phyloP scores from a whole-genome alignment of 1,140 invertebrate species.

The Oscheius sp. region DNA sequence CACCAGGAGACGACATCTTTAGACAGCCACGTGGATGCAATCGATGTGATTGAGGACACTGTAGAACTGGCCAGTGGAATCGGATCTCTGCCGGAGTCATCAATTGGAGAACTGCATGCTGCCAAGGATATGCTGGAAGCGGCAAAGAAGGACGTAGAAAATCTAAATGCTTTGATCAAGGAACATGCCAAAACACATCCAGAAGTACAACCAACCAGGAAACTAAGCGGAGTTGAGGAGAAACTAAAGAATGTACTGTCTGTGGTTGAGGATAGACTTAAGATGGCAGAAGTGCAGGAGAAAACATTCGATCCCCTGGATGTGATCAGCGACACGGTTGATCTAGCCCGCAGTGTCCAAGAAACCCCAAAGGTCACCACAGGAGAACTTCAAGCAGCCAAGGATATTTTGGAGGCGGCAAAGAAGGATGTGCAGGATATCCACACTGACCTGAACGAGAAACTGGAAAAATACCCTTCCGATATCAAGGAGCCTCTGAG shows the following conservation, averaged over 20 bases:
- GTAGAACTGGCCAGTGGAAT: background rate
- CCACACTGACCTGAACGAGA: background rate
- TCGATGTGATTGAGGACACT: background rate
- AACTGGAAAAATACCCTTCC: background rate
- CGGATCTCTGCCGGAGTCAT: background rate
- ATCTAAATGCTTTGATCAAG: conserved; percentile 17
- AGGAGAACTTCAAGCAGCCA: background rate
- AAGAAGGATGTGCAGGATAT: conserved; percentile 5
- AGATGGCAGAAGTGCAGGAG: background rate
- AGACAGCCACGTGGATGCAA: background rate
- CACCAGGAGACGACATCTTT: conserved; percentile 16
- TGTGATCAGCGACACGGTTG: background rate
- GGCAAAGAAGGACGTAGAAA: conserved; percentile 38
- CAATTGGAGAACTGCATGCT: background rate
- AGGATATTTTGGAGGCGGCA: background rate
- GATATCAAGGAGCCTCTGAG: background rate
- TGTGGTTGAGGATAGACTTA: background rate
- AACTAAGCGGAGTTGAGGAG: background rate
- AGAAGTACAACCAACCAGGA: background rate
- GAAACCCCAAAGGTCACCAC: background rate
- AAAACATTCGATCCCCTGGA: background rate
- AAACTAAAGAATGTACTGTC: conserved; percentile 9
- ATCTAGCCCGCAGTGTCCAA: background rate
- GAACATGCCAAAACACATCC: background rate
- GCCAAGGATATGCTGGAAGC: conserved; percentile 29